Percentiles rank a stretch among this genome's conserved stretches.
Conservation (phyloP, 2,888 invertebrate species). For the Apomyelois bistriatella region DNA sequence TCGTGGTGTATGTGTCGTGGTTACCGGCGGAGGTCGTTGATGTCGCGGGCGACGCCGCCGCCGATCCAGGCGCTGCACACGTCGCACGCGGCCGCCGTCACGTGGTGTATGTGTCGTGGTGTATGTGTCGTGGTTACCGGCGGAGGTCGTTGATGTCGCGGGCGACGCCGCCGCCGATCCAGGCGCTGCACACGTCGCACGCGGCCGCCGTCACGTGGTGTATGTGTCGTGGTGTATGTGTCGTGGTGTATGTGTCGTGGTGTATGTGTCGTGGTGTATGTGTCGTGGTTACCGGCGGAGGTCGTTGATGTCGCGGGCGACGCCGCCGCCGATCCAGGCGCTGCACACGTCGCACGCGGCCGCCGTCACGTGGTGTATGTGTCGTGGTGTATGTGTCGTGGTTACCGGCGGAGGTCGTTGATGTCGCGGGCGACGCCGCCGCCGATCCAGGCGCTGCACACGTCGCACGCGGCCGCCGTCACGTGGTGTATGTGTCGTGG, state of each 20-base stretch:
- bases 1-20: neutral
- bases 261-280: constrained; percentile 77
- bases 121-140: neutral
- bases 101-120: constrained; percentile 81
- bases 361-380: no score
- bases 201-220: no score
- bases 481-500: no score
- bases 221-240: no score
- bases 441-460: constrained; percentile 97
- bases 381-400: constrained; percentile 80
- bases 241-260: no score
- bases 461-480: no score
- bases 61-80: constrained; percentile 98
- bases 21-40: constrained; percentile 86
- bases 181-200: constrained; percentile 92
- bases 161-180: constrained; percentile 96
- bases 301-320: constrained; percentile 60
- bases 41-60: constrained; percentile 94
- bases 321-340: constrained; percentile 96
- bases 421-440: constrained; percentile 96
- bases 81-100: no score
- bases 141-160: neutral
- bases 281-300: neutral
- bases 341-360: constrained; percentile 92
- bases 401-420: constrained; percentile 88